A percentile compares a stretch with the other conserved stretches of the same genome.
These are phyloP conservation scores for Epizoanthus stellaris DNA, from an alignment of 92 coral and sea anemone genomes.

Conservation along the genomic window DNA sequence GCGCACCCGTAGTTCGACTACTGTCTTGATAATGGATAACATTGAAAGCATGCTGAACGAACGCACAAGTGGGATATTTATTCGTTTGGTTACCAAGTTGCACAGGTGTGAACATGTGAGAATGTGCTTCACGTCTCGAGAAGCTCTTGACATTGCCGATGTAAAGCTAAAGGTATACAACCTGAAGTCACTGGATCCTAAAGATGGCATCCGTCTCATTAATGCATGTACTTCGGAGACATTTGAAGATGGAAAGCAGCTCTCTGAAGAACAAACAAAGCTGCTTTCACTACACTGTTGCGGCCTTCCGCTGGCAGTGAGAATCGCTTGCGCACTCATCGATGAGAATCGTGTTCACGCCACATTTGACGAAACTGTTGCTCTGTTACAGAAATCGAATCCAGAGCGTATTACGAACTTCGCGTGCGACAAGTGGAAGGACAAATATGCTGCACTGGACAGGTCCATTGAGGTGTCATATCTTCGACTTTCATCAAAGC, in stretches of 20 bases:
- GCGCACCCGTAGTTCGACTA: not conserved
- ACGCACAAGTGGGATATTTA: not conserved
- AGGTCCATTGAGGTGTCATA: conserved; percentile 11
- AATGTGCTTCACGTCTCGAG: conserved; percentile 9
- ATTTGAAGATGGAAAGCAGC: not conserved
- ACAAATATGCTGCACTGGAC: conserved; percentile 1
- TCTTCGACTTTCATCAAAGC: not conserved
- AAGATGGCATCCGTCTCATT: conserved; percentile 1
- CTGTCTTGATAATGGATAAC: conserved; percentile 18
- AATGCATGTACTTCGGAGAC: not conserved
- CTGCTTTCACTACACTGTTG: not conserved
- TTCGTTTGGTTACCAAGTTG: not conserved
- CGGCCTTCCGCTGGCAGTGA: not conserved
- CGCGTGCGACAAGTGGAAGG: conserved; percentile 7
- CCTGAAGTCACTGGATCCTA: not conserved
- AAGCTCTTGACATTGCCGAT: not conserved
- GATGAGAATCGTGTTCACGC: conserved; percentile 16
- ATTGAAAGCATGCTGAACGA: conserved; percentile 7
- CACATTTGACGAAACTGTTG: not conserved
- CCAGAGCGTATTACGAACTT: conserved; percentile 9
- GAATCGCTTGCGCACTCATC: conserved; percentile 2
- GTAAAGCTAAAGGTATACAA: not conserved
- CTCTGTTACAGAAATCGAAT: not conserved
- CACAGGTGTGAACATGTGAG: not conserved
- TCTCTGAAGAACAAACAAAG: not conserved